Evolutionary conservation across 2,888 invertebrate genomes (phyloP).

Genomic region (Drosophila hawaiiensis): DNA sequence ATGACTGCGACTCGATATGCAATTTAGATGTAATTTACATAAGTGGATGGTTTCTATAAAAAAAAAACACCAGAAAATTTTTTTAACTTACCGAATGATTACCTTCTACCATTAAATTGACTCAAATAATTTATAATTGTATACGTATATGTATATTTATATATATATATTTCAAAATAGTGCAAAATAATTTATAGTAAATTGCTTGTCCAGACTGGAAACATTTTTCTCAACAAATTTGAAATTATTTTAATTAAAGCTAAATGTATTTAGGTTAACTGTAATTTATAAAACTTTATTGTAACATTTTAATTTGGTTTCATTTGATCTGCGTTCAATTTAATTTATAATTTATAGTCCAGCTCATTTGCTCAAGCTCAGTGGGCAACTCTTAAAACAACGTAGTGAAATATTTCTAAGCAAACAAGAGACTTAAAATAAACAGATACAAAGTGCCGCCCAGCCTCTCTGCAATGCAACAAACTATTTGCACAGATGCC

Average conservation of each 20-base stretch:
- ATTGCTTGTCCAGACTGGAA: not conserved
- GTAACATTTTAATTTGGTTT: not conserved
- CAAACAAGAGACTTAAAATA: conserved; percentile 27
- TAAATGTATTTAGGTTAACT: not conserved
- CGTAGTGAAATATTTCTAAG: conserved; percentile 25
- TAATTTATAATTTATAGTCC: not conserved
- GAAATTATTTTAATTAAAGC: not conserved
- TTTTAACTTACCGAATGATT: not conserved
- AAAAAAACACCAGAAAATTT: not conserved
- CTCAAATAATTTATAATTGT: not conserved
- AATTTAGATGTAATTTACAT: not conserved
- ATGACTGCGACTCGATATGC: not conserved
- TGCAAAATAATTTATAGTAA: not conserved
- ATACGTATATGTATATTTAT: not conserved
- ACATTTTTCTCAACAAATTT: not conserved
- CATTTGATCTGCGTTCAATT: not conserved
- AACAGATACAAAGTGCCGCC: conserved; percentile 26
- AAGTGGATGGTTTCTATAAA: not conserved
- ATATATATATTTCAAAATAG: not conserved
- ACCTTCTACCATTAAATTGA: not conserved
- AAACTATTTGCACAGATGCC: conserved; percentile 58
- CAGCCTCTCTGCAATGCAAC: conserved; percentile 26
- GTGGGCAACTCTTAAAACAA: conserved; percentile 17
- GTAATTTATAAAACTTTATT: not conserved
- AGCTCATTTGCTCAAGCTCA: not conserved